Base-by-base conservation (phyloP, 2,113 vertebrate genomes). In the Motacilla tschutschensis region DNA sequence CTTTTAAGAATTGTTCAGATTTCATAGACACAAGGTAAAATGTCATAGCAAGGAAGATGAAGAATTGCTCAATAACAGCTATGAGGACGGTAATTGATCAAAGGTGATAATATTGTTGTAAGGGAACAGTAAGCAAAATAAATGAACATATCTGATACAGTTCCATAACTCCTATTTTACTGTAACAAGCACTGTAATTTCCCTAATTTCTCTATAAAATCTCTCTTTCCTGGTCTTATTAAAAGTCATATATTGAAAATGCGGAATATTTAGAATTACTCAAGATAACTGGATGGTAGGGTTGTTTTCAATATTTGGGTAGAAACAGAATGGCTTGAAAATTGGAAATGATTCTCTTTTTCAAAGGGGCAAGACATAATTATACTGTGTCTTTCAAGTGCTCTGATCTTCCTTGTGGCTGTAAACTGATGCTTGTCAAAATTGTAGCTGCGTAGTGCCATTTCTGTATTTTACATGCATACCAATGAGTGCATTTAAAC, bases 401-500 rank as follows among this genome's bases (percentile, higher is more conserved):
- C 16, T 82, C 25, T 82, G 71, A 91, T 84, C 65, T 83, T 84
- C 84, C 47, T 69, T 78, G 67, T 89, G 74, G 17, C 35, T 54
- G 17, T 87, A 77, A 91, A 80, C 69, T 59, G 74, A 44, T 25
- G 14, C 40, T 73, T 91, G 36, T 87, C 80, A 78, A 47, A 51
- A 75, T 4, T 79, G 14, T 25, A 14, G 66, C 65, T 78, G 51
- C 85, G 50, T 83, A 71, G 73, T 51, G 89, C 16, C 28, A n/a
- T 90, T 80, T 78, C 57, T 60, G 4, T 72, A 80, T 86, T 91
- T 85, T 70, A 17, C 4, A 12, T 79, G 41, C 69, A 89, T 80
- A 72, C 14, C 25, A 38, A 54, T 82, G n/a, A 82, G 22, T 63
- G 9, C 62, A 92, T 87, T 89, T 86, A 85, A 93, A 62, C n/a